Base-by-base conservation (phyloP, 37 sponge, comb jelly and placozoan genomes). In the Ianthella basta region DNA sequence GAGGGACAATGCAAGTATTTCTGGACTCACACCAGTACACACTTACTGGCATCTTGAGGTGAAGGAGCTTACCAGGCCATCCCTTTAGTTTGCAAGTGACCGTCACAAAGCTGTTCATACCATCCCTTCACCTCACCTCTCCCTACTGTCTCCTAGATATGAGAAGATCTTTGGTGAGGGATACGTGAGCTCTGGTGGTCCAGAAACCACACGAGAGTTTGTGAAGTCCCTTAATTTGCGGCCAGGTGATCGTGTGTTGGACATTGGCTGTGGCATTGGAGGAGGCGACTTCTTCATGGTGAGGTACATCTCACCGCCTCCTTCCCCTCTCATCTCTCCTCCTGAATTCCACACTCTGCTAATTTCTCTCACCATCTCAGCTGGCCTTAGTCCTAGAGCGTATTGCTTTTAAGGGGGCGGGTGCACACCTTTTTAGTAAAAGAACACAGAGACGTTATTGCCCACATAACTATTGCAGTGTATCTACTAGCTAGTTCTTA, bases 231-330 rank as follows among this genome's bases (percentile, higher is more conserved):
- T 86, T 27, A 61, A 73, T 29, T 35, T 90, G 64, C 34, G 70
- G 50, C n/a, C 63, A 60, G 53, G 65, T 18, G 25, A 68, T 15
- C 54, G 56, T 41, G 84, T 91, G 30, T 50, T 91, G 60, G 91
- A 91, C 34, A 80, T 91, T 69, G 91, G 91, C 5, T 87, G 84
- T 80, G 91, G 91, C 8, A 59, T 91, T 50, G 91, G 91, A 38
- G 87, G 87, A 34, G 79, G 80, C 44, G 85, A 72, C 15, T 59
- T 68, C 29, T 91, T 87, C 74, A 82, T 91, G 80, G 87, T 75
- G 54, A 41, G 78, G 1, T 69, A 13, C 34, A 61, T 12, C 50
- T 44, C 50, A 8, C 8, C 50, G 8, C 50, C 50, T 44, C 50
- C 8, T 8, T 8, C 50, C 50, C 8, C 50, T 8, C 50, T 44